A percentile compares a stretch with the other conserved stretches of the same genome.
These are phyloP conservation scores for Drosophila jambulina DNA, from an alignment of 1,140 invertebrate species.

Conservation along the genomic window DNA sequence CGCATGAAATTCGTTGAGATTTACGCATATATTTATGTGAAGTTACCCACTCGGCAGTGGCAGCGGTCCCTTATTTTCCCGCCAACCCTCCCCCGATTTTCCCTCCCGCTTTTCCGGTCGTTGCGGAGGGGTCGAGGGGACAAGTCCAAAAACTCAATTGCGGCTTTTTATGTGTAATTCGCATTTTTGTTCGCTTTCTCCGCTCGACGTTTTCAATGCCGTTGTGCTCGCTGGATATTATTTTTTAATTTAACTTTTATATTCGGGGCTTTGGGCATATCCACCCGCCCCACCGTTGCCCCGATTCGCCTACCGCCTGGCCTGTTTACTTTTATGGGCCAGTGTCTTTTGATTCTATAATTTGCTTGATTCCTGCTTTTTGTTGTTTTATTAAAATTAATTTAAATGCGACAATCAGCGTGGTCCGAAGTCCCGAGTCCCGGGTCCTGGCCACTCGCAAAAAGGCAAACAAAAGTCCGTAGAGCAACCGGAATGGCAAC, in stretches of 20 bases:
- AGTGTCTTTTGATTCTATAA: constrained; percentile 65
- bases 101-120: constrained; percentile 1
- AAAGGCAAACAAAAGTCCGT: constrained; percentile 23
- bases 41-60: constrained; percentile 27
- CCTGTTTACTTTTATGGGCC: constrained; percentile 71
- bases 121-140: neutral
- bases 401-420: constrained; percentile 71
- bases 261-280: constrained; percentile 61
- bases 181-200: constrained; percentile 53
- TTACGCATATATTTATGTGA: constrained; percentile 71
- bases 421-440: neutral
- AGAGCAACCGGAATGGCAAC: constrained; percentile 39
- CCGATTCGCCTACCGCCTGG: constrained; percentile 9
- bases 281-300: constrained; percentile 19
- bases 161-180: constrained; percentile 83
- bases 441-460: constrained; percentile 16
- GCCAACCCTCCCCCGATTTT: neutral
- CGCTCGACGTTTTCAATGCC: constrained; percentile 36
- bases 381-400: constrained; percentile 75
- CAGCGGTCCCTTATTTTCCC: constrained; percentile 3
- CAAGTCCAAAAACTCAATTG: constrained; percentile 77
- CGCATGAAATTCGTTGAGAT: constrained; percentile 75
- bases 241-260: constrained; percentile 83
- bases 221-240: constrained; percentile 65
- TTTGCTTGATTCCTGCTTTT: constrained; percentile 62